A percentile compares a stretch with the other conserved stretches of the same genome.
These are phyloP conservation scores for Drosophila pseudoobscura DNA, from an alignment of 1,140 invertebrate species.

Conservation along the genomic window DNA sequence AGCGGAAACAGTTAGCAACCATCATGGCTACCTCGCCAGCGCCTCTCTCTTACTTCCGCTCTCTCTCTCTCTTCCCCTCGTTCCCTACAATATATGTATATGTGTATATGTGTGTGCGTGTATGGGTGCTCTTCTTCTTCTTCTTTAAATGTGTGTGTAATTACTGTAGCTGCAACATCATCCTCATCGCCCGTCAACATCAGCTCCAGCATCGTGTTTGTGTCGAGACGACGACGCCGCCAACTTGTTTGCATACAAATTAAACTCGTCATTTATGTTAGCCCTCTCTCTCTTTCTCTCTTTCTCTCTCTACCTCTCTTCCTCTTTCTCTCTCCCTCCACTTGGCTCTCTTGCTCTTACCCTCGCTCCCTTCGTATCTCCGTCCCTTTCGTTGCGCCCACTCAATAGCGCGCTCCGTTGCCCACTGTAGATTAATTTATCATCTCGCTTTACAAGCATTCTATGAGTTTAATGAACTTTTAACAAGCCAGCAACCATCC, in stretches of 20 bases:
- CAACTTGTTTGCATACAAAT: slow-evolving; percentile 82
- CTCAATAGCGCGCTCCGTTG: slow-evolving; percentile 76
- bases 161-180: slow-evolving; percentile 76
- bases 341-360: background rate
- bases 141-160: slow-evolving; percentile 59
- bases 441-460: slow-evolving; percentile 81
- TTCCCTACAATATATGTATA: background rate
- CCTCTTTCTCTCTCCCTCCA: background rate
- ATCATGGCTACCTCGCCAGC: slow-evolving; percentile 51
- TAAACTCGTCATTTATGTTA: slow-evolving; percentile 79
- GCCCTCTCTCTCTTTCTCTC: slow-evolving; percentile 32
- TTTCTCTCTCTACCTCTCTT: background rate
- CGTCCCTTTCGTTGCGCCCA: slow-evolving; percentile 48
- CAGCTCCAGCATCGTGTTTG: slow-evolving; percentile 52
- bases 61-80: background rate
- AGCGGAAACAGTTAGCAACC: slow-evolving; percentile 76
- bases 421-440: slow-evolving; percentile 81
- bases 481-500: slow-evolving; percentile 74
- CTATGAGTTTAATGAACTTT: slow-evolving; percentile 82
- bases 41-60: slow-evolving; percentile 19
- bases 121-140: slow-evolving; percentile 38
- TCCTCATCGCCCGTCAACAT: slow-evolving; percentile 44
- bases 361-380: slow-evolving; percentile 8
- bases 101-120: slow-evolving; percentile 10
- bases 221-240: slow-evolving; percentile 71